Base-by-base conservation (phyloP, 92 coral and sea anemone species). In the Phenganax marumi region DNA sequence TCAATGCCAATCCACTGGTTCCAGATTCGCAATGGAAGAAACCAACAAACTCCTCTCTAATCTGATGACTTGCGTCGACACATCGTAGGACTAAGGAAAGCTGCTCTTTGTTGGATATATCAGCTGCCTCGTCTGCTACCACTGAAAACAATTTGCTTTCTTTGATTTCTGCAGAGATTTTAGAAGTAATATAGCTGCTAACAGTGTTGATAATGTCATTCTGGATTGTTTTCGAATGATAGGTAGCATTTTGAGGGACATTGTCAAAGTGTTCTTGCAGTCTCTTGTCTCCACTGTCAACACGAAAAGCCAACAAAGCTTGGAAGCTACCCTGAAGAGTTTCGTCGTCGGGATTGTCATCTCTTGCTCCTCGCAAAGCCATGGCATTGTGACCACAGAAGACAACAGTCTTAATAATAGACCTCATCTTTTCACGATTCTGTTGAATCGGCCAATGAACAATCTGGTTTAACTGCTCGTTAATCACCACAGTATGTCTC, bases 181-280 rank as follows among this genome's bases (percentile, higher is more conserved):
- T 77, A 13, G 76, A 51, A 16, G 75, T 74, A 77, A 87, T 87
- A 51, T 83, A 84, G 52, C 47, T 76, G 22, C 81, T 85, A 63
- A 75, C 87, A 66, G 90, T 84, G 55, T n/a, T n/a, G n/a, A n/a
- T n/a, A n/a, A n/a, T n/a, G n/a, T n/a, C n/a, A n/a, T n/a, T n/a
- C n/a, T n/a, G n/a, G n/a, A n/a, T n/a, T n/a, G n/a, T n/a, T n/a
- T n/a, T n/a, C n/a, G n/a, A n/a, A n/a, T n/a, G n/a, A 80, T 84
- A 85, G 24, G 86, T 88, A 63, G 91, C 88, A 85, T 88, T 88
- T 60, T 85, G 57, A 19, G 85, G 78, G 63, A 82, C 87, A 71
- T 75, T 84, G 65, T 75, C 79, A 52, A 88, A 81, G 70, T 88
- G 86, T 68, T 85, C 83, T 64, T 80, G 55, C 61, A 72, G 77